Percentiles rank a stretch among this genome's conserved stretches.
phyloP scores from a whole-genome alignment of 2,797 vertebrate genomes.

The Sphenopsis melanotis region DNA sequence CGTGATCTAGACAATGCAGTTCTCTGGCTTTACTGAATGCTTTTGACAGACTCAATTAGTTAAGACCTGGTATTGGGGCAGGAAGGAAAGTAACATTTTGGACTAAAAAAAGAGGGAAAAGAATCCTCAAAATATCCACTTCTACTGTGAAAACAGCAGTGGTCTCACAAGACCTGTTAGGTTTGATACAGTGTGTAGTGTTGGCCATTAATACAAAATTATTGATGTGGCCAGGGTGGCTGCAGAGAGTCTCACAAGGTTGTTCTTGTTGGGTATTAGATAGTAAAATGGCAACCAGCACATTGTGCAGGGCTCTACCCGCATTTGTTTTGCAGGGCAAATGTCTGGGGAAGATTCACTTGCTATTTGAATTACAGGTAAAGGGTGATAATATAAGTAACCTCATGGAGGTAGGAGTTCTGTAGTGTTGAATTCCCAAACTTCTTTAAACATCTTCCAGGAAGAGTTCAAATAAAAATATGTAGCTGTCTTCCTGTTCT shows the following conservation, averaged over 20 bases:
- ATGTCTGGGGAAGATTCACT: neutral
- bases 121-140: neutral
- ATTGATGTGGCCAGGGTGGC: neutral
- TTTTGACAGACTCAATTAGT: neutral
- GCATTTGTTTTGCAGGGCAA: neutral
- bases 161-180: neutral
- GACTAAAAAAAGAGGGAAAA: neutral
- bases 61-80: neutral
- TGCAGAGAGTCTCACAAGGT: neutral
- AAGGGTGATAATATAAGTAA: neutral
- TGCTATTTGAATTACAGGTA: neutral
- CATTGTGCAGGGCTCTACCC: neutral
- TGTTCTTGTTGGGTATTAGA: neutral
- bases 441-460: neutral
- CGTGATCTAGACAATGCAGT: neutral
- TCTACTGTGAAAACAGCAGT: neutral
- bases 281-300: neutral
- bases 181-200: neutral
- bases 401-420: neutral
- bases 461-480: neutral
- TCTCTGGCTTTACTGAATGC: neutral
- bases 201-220: neutral
- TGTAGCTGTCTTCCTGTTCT: neutral
- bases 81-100: neutral
- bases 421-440: neutral